Base-by-base conservation (phyloP, 2,888 invertebrate species). In the Lasioglossum malachurum region DNA sequence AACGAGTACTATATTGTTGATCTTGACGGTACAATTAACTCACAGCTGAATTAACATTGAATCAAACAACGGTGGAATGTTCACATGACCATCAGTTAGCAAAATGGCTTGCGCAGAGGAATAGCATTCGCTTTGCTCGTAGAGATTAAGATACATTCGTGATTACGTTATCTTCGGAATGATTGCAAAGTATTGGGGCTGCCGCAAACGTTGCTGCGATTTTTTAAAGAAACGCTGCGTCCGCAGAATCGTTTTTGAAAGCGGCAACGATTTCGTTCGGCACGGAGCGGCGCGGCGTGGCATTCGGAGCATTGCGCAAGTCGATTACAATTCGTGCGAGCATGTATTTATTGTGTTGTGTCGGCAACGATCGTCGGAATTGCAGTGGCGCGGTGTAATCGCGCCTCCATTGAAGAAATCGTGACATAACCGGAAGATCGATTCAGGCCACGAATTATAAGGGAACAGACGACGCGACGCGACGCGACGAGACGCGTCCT, bases 341-440 rank as follows among this genome's bases (percentile, higher is more conserved):
- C 38, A 64, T 44, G 27, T 46, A 44, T 76, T 84, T 73, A 84
- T 78, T 78, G 57, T 44, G 81, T 78, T 78, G 57, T 44, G 81
- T 81, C 75, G 83, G 64, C 49, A 72, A 49, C 67, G 27, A 41
- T 10, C 64, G 74, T 49, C 60, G 49, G 53, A 75, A 83, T 73
- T 83, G 83, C 75, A 49, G 60, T 57, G 60, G 69, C 46, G 73
- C 80, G 72, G 64, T 78, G 60, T 75, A 84, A 84, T 85, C 75
- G 87, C 72, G 85, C 60, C 84, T 73, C 86, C 87, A 84, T 90
- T 90, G 83, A 90, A 77, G 86, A 87, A 73, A 74, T 75, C 64
- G 64, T 89, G 84, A 87, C 83, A 87, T 83, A 89, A 90, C 89
- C 87, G 88, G 85, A 88, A 88, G 83, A 87, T 85, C 84, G 84